Conservation (phyloP, 2,888 invertebrate species). For the Latrodectus elegans region DNA sequence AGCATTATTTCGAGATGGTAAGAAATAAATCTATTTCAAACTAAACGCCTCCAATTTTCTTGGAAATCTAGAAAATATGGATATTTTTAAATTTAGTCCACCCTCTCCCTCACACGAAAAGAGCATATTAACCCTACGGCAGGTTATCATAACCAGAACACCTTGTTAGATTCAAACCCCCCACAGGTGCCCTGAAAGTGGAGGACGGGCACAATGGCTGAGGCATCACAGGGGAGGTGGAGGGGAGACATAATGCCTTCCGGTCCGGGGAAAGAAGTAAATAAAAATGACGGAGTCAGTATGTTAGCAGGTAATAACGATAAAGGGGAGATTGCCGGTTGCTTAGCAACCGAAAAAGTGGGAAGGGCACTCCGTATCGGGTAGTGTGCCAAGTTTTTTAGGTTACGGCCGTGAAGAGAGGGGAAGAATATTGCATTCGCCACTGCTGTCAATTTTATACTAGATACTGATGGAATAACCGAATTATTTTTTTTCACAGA, state of each 20-base stretch:
- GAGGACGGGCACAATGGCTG: neutral
- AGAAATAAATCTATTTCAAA: too few species aligned
- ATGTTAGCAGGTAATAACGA: conserved; percentile 34
- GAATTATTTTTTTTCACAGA: too few species aligned
- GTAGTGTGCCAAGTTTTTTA: conserved; percentile 37
- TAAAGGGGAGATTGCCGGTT: conserved; percentile 21
- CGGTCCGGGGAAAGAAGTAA: conserved; percentile 35
- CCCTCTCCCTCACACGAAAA: neutral
- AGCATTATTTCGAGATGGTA: too few species aligned
- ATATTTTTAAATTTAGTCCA: neutral
- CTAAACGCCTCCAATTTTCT: too few species aligned
- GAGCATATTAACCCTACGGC: neutral
- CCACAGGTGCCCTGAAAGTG: neutral
- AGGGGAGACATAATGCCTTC: conserved; percentile 42
- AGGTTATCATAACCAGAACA: neutral
- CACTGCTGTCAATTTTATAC: too few species aligned
- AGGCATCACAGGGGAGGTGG: neutral
- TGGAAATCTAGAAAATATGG: neutral
- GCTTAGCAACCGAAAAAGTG: conserved; percentile 50
- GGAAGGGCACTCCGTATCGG: conserved; percentile 48
- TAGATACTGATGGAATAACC: too few species aligned
- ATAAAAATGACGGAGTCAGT: conserved; percentile 45
- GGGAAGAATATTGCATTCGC: neutral
- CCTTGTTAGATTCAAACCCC: neutral
- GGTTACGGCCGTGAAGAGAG: conserved; percentile 33